Base-by-base conservation (phyloP, 2,113 vertebrate species). In the Ophiodon elongatus region DNA sequence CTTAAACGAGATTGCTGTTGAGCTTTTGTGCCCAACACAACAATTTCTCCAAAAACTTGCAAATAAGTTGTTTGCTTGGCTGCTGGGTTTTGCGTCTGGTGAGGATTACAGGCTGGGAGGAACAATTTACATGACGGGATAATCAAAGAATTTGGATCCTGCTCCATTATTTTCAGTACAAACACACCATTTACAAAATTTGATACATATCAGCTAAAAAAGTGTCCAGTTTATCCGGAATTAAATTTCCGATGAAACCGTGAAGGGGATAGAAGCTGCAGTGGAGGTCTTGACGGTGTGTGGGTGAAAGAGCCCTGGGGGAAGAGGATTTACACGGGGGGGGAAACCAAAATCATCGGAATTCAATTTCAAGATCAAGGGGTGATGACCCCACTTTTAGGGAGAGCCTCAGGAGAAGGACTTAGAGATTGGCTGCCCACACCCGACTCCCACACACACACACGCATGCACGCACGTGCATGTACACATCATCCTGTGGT, bases 291-390 rank as follows among this genome's bases (percentile, higher is more conserved):
- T 64, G 56, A 47, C 37, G 9, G 56, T 80, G 83, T 81, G 84
- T 88, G 88, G 87, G 90, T 91, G 89, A 79, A 86, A 65, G 56
- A 25, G 60, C 83, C 85, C 80, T 11, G 66, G 45, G 83, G 78
- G 81, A 19, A 57, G 73, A 85, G 91, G 87, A 87, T 88, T 86
- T 91, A 80, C 91, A 72, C 79, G 66, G 68, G 4, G 57, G 27
- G 56, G 9, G 27, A 72, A 60, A 82, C 83, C 88, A 82, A 87
- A 89, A 91, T 93, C 92, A 94, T 92, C 10, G 73, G 82, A 93
- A 94, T 95, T 95, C 87, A 92, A 94, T 94, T 94, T 93, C 93
- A 81, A 90, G 90, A 93, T 93, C 90, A 82, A 59, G 75, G 88
- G 92, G 93, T 90, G 87, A 90, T 86, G 92, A 93, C 89, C 94